Conservation (phyloP, 2,113 vertebrate species). For the Tonatia bakeri region DNA sequence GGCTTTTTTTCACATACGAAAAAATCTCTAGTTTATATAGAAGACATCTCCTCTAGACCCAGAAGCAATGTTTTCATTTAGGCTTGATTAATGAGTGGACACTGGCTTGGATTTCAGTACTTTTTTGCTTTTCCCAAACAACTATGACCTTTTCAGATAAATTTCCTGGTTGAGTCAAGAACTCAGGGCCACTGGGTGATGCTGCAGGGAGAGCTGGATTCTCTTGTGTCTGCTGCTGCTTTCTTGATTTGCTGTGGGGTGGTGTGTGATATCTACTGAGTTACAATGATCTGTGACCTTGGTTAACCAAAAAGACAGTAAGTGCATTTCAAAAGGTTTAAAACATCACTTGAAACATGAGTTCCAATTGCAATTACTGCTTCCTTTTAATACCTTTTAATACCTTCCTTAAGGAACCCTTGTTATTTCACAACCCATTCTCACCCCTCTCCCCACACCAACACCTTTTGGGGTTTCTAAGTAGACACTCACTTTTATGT, state of each 20-base stretch:
- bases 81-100: slow-evolving; percentile 36
- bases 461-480: neutral
- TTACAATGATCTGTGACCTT: neutral
- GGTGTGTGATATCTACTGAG: neutral
- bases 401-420: neutral
- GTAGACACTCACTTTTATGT: neutral
- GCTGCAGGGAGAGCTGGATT: neutral
- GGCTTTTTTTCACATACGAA: neutral
- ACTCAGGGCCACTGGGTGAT: neutral
- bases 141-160: neutral
- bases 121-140: slow-evolving; percentile 48
- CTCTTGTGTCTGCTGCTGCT: neutral
- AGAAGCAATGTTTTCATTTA: slow-evolving; percentile 39
- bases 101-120: slow-evolving; percentile 9
- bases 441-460: fast-evolving
- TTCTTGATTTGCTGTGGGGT: neutral
- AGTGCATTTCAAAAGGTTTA: neutral
- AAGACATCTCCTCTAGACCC: slow-evolving; percentile 14
- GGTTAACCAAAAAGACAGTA: neutral
- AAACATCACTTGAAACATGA: neutral
- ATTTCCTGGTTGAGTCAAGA: neutral
- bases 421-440: neutral
- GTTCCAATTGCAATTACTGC: neutral
- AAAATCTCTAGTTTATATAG: slow-evolving; percentile 48
- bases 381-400: neutral